Percentiles rank a stretch among this genome's conserved stretches.
Conservation (phyloP, 2,113 vertebrate genomes). For the Neogale vison region DNA sequence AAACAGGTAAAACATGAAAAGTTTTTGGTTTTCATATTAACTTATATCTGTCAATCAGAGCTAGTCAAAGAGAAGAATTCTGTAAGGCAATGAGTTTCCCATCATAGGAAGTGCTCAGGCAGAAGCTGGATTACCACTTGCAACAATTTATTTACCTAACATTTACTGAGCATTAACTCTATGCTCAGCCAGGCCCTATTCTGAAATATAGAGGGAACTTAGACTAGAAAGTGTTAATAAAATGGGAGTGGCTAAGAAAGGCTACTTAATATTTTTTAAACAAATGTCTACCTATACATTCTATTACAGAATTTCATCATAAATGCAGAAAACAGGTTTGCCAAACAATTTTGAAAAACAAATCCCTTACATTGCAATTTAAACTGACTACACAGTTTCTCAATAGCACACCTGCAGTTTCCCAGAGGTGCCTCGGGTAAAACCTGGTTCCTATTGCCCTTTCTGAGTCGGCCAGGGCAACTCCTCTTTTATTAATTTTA, state of each 20-base stretch:
- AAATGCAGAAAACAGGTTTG: not conserved
- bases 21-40: conserved; percentile 29
- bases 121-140: not conserved
- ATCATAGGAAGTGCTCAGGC: not conserved
- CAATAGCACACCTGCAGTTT: not conserved
- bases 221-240: not conserved
- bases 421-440: not conserved
- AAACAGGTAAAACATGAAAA: conserved; percentile 13
- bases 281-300: not conserved
- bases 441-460: not conserved
- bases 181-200: not conserved
- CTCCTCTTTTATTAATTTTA: conserved; percentile 15
- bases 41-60: not conserved
- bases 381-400: not conserved
- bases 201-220: not conserved
- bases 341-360: not conserved
- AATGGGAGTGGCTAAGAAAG: not conserved
- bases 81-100: not conserved
- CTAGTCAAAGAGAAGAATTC: not conserved
- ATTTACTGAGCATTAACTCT: not conserved
- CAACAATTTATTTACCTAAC: not conserved
- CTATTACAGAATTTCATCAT: not conserved
- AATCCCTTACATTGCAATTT: not conserved
- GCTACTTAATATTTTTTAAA: conserved; percentile 1
- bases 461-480: not conserved